phyloP scores from a whole-genome alignment of 1,140 invertebrate species.

The Charaxes varanes region DNA sequence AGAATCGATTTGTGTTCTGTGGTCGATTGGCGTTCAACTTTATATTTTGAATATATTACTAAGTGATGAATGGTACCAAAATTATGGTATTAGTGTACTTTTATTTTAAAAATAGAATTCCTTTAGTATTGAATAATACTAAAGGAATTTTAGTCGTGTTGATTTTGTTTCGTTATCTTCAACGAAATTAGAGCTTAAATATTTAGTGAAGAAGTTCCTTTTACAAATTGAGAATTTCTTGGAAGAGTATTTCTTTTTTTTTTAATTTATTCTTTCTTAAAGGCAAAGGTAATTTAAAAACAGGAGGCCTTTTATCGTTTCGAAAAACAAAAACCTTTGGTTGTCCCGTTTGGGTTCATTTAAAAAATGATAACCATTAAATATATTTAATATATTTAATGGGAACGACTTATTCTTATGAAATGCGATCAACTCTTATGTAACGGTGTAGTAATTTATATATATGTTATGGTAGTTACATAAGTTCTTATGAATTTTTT shows the following conservation, averaged over 20 bases:
- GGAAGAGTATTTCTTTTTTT: not conserved
- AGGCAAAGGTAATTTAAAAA: no score
- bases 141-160: constrained; percentile 2
- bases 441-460: constrained; percentile 3
- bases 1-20: no score
- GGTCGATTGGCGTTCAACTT: no score
- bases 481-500: no score
- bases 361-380: constrained; percentile 15
- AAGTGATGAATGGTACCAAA: constrained; percentile 34
- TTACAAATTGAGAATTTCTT: not conserved
- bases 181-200: not conserved
- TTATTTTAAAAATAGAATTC: constrained; percentile 10
- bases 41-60: constrained; percentile 20
- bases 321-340: not conserved
- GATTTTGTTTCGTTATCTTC: not conserved
- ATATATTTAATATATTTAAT: constrained; percentile 6
- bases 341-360: constrained; percentile 12
- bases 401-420: constrained; percentile 1
- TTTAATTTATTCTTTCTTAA: no score
- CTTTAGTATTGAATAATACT: constrained; percentile 5
- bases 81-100: constrained; percentile 24
- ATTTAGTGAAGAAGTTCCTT: not conserved
- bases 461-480: no score
- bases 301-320: no score
- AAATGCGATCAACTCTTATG: constrained; percentile 1